These are phyloP conservation scores for Ameiurus melas DNA, from an alignment of 2,113 vertebrate species.

Conservation along the genomic window DNA sequence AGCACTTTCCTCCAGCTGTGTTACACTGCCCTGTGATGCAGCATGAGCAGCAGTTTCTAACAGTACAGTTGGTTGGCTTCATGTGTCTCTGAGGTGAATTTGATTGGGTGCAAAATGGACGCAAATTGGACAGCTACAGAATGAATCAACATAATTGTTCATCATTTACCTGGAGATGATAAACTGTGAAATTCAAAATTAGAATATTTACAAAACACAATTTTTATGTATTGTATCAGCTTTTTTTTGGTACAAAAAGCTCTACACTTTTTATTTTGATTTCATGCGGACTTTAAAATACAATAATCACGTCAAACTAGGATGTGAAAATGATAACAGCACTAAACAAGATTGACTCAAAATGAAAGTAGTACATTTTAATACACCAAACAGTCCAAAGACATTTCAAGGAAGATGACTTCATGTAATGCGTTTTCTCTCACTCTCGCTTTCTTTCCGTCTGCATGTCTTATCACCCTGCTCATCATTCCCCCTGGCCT, in stretches of 20 bases:
- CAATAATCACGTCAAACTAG: not conserved
- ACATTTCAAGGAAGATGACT: not conserved
- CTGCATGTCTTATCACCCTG: constrained; percentile 26
- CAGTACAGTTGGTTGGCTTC: not conserved
- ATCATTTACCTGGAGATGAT: not conserved
- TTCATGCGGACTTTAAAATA: not conserved
- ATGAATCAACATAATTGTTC: not conserved
- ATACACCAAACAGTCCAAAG: not conserved
- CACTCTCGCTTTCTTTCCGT: constrained; percentile 27
- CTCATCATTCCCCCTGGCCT: constrained; percentile 40
- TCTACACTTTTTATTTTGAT: not conserved
- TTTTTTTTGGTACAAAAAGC: not conserved
- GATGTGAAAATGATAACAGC: not conserved
- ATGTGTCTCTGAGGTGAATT: not conserved
- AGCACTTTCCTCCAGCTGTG: too few relatives aligned
- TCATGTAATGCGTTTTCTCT: constrained; percentile 5
- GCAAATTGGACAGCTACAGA: not conserved
- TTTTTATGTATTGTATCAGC: not conserved
- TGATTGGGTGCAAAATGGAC: not conserved
- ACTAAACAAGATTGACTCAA: not conserved
- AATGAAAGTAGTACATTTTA: not conserved
- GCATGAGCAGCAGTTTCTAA: not conserved
- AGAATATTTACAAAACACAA: not conserved
- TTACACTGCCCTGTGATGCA: not conserved
- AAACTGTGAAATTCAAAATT: not conserved